phyloP scores from a whole-genome alignment of 2,113 vertebrate genomes.

The Mirounga angustirostris region DNA sequence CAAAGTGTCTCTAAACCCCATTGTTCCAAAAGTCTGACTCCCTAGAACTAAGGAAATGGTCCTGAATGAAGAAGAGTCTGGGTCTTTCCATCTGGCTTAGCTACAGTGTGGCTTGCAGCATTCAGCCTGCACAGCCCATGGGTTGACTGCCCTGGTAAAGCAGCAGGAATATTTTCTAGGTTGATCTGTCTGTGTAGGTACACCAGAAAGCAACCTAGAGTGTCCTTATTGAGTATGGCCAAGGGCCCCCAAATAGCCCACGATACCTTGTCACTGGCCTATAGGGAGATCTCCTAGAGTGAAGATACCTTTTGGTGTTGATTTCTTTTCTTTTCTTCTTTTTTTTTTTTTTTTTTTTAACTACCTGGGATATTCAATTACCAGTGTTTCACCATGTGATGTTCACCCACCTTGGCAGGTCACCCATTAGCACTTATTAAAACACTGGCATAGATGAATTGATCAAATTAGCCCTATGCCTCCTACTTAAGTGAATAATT shows the following conservation, averaged over 20 bases:
- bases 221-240: neutral
- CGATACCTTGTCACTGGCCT: neutral
- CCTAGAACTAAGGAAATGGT: neutral
- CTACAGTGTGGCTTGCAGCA: rapidly evolving
- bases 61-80: neutral
- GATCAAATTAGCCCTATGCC: neutral
- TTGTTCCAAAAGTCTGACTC: neutral
- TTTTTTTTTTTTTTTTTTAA: neutral
- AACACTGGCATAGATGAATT: neutral
- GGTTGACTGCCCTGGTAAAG: neutral
- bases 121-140: neutral
- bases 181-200: neutral
- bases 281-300: neutral
- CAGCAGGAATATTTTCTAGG: neutral
- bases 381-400: neutral
- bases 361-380: neutral
- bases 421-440: neutral
- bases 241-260: neutral
- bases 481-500: neutral
- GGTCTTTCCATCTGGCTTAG: neutral
- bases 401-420: neutral
- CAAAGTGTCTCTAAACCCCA: neutral
- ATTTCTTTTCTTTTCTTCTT: neutral
- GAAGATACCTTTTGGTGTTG: neutral
- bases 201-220: neutral